phyloP scores from a whole-genome alignment of 2,888 invertebrate genomes.

The Sphaerophoria rueppellii region DNA sequence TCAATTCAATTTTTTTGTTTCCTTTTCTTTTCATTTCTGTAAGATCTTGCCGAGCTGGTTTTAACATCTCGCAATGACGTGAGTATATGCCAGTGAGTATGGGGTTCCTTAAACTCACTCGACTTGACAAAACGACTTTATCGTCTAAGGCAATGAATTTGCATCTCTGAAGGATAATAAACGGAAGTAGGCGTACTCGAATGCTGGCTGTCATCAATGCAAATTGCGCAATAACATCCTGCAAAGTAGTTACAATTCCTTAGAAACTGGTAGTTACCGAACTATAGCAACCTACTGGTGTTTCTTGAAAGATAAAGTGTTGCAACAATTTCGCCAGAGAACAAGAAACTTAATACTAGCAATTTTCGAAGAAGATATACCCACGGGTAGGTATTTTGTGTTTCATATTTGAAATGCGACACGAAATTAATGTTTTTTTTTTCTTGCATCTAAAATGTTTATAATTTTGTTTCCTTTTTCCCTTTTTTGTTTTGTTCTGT shows the following conservation, averaged over 20 bases:
- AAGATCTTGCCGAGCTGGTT: conserved; percentile 30
- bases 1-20: neutral
- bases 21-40: neutral
- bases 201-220: conserved; percentile 50
- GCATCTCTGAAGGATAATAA: conserved; percentile 63
- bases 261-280: conserved; percentile 61
- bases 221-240: conserved; percentile 68
- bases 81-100: neutral
- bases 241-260: conserved; percentile 26
- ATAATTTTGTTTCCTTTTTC: conserved; percentile 4
- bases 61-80: neutral
- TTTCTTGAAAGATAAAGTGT: conserved; percentile 46
- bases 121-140: conserved; percentile 9
- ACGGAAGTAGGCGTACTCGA: conserved; percentile 65
- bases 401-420: conserved; percentile 59
- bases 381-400: conserved; percentile 39
- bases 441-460: conserved; percentile 23
- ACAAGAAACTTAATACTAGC: conserved; percentile 62
- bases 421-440: conserved; percentile 34
- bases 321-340: conserved; percentile 52
- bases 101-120: no score
- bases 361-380: conserved; percentile 40
- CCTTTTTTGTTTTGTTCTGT: neutral
- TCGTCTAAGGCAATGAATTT: conserved; percentile 43
- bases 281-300: neutral